phyloP scores from a whole-genome alignment of 1,140 invertebrate species.

The Odontomachus brunneus region DNA sequence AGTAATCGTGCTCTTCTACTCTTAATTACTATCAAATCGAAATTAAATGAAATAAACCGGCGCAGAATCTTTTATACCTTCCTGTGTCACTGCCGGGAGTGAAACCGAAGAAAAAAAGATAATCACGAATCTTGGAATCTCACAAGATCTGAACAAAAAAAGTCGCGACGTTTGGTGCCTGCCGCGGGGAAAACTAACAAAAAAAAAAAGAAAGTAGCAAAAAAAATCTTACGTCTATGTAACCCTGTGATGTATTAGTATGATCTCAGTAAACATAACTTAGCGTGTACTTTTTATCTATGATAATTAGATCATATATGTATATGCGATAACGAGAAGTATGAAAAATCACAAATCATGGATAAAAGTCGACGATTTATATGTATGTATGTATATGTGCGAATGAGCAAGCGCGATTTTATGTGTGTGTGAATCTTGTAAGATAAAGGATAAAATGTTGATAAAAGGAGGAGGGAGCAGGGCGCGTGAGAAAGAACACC shows the following conservation, averaged over 20 bases:
- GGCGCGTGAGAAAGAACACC: constrained; percentile 55
- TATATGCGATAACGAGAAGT: constrained; percentile 52
- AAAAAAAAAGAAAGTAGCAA: constrained; percentile 74
- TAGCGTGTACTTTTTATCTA: constrained; percentile 81
- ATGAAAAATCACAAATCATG: constrained; percentile 32
- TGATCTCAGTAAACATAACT: constrained; percentile 86
- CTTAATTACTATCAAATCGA: background rate
- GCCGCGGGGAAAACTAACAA: constrained; percentile 57
- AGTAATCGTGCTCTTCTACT: background rate
- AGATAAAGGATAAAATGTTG: constrained; percentile 40
- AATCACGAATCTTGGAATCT: constrained; percentile 62
- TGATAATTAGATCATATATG: constrained; percentile 77
- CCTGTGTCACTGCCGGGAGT: background rate
- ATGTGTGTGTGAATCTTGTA: constrained; percentile 28
- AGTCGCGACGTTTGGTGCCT: constrained; percentile 48
- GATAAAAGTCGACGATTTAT: constrained; percentile 37
- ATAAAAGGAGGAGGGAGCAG: constrained; percentile 46
- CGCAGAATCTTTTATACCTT: background rate
- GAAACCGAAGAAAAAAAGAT: constrained; percentile 2
- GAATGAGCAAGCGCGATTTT: constrained; percentile 63
- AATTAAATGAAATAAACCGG: constrained; percentile 8
- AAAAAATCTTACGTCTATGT: constrained; percentile 83
- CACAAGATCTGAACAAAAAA: constrained; percentile 64
- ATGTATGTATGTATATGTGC: constrained; percentile 67
- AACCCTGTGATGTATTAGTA: constrained; percentile 86